These are phyloP conservation scores for Drosophila nasuta DNA, from an alignment of 1,140 invertebrate genomes.

Conservation along the genomic window DNA sequence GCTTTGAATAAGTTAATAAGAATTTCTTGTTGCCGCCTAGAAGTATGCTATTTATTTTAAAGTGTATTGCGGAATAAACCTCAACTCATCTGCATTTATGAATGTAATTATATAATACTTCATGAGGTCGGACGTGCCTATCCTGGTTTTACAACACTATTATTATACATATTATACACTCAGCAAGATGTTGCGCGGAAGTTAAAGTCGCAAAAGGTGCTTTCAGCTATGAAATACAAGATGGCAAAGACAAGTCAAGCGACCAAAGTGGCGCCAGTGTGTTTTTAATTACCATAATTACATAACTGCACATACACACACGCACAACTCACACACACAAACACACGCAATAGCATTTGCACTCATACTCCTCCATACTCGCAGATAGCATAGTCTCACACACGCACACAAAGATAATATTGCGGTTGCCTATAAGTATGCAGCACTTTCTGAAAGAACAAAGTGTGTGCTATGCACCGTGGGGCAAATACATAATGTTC, in stretches of 20 bases:
- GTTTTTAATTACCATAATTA: conserved; percentile 82
- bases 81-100: background rate
- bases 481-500: background rate
- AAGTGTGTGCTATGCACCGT: conserved; percentile 8
- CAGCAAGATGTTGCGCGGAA: background rate
- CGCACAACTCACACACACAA: background rate
- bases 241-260: conserved; percentile 54
- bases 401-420: conserved; percentile 49
- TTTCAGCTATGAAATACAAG: conserved; percentile 54
- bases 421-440: conserved; percentile 70
- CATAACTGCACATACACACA: conserved; percentile 66
- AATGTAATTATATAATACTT: conserved; percentile 13
- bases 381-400: conserved; percentile 22
- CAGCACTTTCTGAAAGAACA: conserved; percentile 47
- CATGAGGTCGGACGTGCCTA: conserved; percentile 28
- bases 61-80: background rate
- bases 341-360: conserved; percentile 15
- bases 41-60: background rate
- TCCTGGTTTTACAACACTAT: conserved; percentile 43
- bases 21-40: background rate
- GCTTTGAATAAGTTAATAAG: no score
- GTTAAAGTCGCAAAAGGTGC: conserved; percentile 57
- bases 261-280: conserved; percentile 41
- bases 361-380: background rate
- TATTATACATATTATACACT: conserved; percentile 11